Evolutionary conservation across 1,140 invertebrate species (phyloP).

Genomic region (Procambarus virginalis): DNA sequence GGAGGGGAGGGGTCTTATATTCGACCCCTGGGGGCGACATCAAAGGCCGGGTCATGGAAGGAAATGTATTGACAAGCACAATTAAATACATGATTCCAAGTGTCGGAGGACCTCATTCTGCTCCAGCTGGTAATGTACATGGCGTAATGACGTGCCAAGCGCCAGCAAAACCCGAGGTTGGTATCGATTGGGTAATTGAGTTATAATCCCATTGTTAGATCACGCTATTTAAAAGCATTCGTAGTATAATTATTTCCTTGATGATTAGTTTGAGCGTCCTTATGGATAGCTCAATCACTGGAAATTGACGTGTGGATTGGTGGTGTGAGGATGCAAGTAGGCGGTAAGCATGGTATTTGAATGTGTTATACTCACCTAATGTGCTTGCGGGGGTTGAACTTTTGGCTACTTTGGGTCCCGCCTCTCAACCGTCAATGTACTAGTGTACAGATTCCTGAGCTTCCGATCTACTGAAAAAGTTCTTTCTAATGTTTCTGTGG

Average conservation of each 20-base stretch:
- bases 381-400: too few relatives aligned
- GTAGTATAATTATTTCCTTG: conserved; percentile 11
- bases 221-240: conserved; percentile 22
- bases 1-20: background rate
- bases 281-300: conserved; percentile 6
- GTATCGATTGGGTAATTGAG: conserved; percentile 16
- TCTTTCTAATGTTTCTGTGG: too few relatives aligned
- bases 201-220: conserved; percentile 28
- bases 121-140: background rate
- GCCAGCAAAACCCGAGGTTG: background rate
- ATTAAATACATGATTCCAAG: conserved; percentile 41
- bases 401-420: too few relatives aligned
- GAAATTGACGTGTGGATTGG: background rate
- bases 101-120: background rate
- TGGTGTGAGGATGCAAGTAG: background rate
- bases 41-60: conserved; percentile 8
- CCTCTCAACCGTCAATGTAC: too few relatives aligned
- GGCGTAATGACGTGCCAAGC: background rate
- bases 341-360: background rate
- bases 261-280: conserved; percentile 1
- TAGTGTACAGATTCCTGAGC: too few relatives aligned
- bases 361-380: too few relatives aligned
- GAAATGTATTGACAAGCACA: conserved; percentile 25
- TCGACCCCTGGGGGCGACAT: background rate
- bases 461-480: too few relatives aligned